Evolutionary conservation across 2,797 vertebrate genomes (phyloP).

Genomic region (Micropoecilia bifurca): DNA sequence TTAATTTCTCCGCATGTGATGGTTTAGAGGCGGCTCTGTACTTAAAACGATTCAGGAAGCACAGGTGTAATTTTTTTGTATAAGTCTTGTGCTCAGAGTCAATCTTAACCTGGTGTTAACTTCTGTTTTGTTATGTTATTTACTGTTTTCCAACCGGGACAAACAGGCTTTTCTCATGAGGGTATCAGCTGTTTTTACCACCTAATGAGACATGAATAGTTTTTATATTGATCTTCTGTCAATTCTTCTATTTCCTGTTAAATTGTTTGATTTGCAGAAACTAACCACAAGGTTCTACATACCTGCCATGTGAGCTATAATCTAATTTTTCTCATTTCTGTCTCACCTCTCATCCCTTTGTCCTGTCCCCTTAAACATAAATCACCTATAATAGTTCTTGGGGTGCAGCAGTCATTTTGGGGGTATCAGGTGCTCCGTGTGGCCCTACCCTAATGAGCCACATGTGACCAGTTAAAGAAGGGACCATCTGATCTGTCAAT

Average conservation of each 20-base stretch:
- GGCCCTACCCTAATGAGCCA: conserved; percentile 77
- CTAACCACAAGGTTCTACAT: neutral
- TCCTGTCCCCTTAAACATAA: conserved; percentile 22
- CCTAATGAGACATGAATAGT: conserved; percentile 56
- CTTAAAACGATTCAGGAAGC: conserved; percentile 22
- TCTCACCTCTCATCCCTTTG: neutral
- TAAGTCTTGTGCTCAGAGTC: neutral
- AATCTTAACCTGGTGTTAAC: neutral
- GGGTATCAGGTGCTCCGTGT: conserved; percentile 75
- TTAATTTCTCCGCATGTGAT: conserved; percentile 23
- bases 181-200: conserved; percentile 52
- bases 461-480: conserved; percentile 80
- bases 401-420: conserved; percentile 59
- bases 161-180: neutral
- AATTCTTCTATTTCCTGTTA: neutral
- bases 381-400: conserved; percentile 57
- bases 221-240: conserved; percentile 38
- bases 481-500: conserved; percentile 79
- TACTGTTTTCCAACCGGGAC: neutral
- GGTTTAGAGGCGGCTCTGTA: conserved; percentile 2
- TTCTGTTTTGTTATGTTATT: conserved; percentile 19
- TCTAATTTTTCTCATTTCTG: conserved; percentile 9
- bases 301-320: conserved; percentile 8
- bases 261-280: neutral
- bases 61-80: neutral